A percentile compares a stretch with the other conserved stretches of the same genome.
phyloP scores from a whole-genome alignment of 1,140 invertebrate genomes.

The Euura lappo region DNA sequence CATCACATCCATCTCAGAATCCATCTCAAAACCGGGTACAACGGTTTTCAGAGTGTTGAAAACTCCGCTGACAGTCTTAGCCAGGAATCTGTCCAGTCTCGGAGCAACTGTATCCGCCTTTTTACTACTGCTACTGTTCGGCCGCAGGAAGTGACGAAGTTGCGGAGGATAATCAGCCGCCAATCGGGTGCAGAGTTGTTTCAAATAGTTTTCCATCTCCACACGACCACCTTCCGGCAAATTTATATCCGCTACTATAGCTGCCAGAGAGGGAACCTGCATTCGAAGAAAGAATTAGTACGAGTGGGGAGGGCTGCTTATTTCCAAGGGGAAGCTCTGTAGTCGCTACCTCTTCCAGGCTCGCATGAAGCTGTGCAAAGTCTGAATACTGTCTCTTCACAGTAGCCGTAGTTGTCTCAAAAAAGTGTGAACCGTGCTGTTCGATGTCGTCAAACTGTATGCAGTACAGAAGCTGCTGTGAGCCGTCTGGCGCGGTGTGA shows the following conservation, averaged over 20 bases:
- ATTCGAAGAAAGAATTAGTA: conserved; percentile 6
- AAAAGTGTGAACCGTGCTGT: conserved; percentile 49
- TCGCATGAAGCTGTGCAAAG: conserved; percentile 49
- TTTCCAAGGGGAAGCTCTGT: too few relatives aligned
- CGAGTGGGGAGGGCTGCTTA: too few relatives aligned
- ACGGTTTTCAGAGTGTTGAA: conserved; percentile 54
- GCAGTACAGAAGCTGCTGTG: conserved; percentile 55
- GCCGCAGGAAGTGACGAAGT: conserved; percentile 50
- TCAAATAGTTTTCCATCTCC: conserved; percentile 52
- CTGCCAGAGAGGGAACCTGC: conserved; percentile 41
- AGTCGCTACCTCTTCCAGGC: conserved; percentile 43
- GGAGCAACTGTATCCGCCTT: conserved; percentile 52
- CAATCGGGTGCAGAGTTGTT: conserved; percentile 46
- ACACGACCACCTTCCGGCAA: conserved; percentile 50
- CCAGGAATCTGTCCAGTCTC: conserved; percentile 51
- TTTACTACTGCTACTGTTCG: conserved; percentile 45
- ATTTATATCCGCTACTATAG: conserved; percentile 44
- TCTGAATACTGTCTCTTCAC: conserved; percentile 51
- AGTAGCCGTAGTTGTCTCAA: conserved; percentile 53
- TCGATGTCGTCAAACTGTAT: conserved; percentile 57
- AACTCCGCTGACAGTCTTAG: conserved; percentile 53
- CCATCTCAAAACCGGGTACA: conserved; percentile 54
- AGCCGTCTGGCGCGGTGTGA: conserved; percentile 50
- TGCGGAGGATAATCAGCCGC: conserved; percentile 45
- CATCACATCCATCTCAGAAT: conserved; percentile 47